A percentile compares a stretch with the other conserved stretches of the same genome.
phyloP scores from a whole-genome alignment of 2,113 vertebrate genomes.

The Ceyx margarethae region DNA sequence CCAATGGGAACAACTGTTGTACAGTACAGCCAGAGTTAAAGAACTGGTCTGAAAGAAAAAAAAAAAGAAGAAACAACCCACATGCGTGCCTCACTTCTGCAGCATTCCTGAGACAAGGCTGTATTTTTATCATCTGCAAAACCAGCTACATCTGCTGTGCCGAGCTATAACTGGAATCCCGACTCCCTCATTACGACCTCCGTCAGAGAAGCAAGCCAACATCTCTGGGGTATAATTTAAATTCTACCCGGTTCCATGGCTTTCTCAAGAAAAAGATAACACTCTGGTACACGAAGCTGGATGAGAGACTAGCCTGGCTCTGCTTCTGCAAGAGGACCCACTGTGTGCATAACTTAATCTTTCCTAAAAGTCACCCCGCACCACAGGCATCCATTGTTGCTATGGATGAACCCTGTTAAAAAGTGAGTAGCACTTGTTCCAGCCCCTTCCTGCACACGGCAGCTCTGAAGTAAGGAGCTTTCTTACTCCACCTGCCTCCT shows the following conservation, averaged over 20 bases:
- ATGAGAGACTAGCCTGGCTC: neutral
- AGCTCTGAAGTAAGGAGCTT: neutral
- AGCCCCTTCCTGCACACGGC: neutral
- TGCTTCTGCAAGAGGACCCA: neutral
- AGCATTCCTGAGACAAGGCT: slow-evolving; percentile 64
- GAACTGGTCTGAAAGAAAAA: neutral
- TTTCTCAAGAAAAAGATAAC: slow-evolving; percentile 46
- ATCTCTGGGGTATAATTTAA: slow-evolving; percentile 60
- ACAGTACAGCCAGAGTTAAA: slow-evolving; percentile 54
- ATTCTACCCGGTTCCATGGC: slow-evolving; percentile 30
- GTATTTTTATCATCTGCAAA: slow-evolving; percentile 66
- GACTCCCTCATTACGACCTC: slow-evolving; percentile 61
- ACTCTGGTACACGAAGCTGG: neutral
- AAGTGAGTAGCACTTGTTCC: neutral
- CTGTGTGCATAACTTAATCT: neutral
- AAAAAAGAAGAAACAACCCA: neutral
- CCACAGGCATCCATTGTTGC: neutral
- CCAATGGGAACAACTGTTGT: neutral
- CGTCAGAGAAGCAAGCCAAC: neutral
- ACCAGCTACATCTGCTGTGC: slow-evolving; percentile 51
- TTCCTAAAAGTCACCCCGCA: neutral
- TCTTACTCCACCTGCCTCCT: neutral
- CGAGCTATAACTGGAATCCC: slow-evolving; percentile 56
- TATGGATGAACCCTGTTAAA: neutral
- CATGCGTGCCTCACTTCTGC: slow-evolving; percentile 3